Evolutionary conservation across 2,888 invertebrate species (phyloP), one percentile per base, ranked within the genome.

Genomic region (Diarsia mendica): DNA sequence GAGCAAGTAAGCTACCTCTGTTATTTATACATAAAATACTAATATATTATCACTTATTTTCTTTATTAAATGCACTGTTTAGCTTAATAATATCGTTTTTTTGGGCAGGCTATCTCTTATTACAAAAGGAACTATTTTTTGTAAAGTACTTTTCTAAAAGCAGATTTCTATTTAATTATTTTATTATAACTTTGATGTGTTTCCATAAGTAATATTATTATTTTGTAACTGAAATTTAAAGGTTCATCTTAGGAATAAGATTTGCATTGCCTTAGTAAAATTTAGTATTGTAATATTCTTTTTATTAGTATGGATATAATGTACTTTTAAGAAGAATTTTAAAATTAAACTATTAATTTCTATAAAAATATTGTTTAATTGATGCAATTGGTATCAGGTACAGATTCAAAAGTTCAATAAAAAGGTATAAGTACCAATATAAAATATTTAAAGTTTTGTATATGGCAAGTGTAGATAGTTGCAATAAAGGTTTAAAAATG

Each of bases 341-440:
- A 49, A 76, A 80, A 80, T 71, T 55, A 80, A 76, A 53, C 49
- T 9, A 67, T 55, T 72, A 49, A 58, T 61, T 73, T 60, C 51
- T 48, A 71, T 68, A 58, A 73, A 80, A 83, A 46, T 53, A 49
- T 68, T 61, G 66, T 84, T 72, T 77, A 33, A 74, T 84, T 84
- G 55, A 72, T 64, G n/a, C 65, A 66, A 72, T 55, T 51, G 28
- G 20, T 67, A 65, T 82, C 80, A 82, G 80, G 75, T 82, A 83
- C 79, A 77, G 8, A 55, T 1, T 58, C 66, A 67, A 66, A 1
- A 55, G 39, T 49, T 63, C 44, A 78, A 48, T 48, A 53, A 39
- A 61, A 79, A 20, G 10, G 0, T 49, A 44, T n/a, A n/a, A n/a
- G n/a, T n/a, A 8, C 3, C 44, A 55, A 8, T 63, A n/a, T n/a